Conservation (phyloP, 2,797 vertebrate species). For the Falco naumanni region DNA sequence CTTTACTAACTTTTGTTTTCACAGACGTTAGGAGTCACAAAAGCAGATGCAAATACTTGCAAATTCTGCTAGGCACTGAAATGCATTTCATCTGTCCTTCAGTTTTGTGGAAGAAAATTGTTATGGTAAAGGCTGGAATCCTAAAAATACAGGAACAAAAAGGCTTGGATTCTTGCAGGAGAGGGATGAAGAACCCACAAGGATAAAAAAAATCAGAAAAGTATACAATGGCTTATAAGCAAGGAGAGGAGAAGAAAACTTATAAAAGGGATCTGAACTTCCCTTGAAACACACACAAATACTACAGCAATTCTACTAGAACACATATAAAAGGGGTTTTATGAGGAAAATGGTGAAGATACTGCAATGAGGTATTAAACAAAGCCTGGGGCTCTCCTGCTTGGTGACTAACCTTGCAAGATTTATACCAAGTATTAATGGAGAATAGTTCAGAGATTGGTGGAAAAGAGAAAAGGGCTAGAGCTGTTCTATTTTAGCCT, state of each 20-base stretch:
- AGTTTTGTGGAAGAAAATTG: neutral
- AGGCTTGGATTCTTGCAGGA: neutral
- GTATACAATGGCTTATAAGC: neutral
- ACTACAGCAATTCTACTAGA: neutral
- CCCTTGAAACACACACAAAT: neutral
- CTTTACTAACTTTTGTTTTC: neutral
- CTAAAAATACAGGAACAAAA: neutral
- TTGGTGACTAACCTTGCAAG: neutral
- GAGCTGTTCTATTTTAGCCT: neutral
- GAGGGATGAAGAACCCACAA: neutral
- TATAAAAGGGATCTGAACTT: neutral
- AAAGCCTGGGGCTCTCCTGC: neutral
- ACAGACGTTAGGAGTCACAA: neutral
- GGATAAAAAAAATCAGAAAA: neutral
- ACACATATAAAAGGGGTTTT: neutral
- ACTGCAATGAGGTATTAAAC: neutral
- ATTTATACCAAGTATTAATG: neutral
- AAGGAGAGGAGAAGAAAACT: neutral
- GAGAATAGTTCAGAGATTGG: neutral
- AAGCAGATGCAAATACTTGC: neutral
- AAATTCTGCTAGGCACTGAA: neutral
- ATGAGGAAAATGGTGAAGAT: neutral
- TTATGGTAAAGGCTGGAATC: neutral
- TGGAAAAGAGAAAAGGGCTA: neutral
- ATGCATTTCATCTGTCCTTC: neutral